Conservation (phyloP, 1,140 invertebrate species). For the Leguminivora glycinivorella region DNA sequence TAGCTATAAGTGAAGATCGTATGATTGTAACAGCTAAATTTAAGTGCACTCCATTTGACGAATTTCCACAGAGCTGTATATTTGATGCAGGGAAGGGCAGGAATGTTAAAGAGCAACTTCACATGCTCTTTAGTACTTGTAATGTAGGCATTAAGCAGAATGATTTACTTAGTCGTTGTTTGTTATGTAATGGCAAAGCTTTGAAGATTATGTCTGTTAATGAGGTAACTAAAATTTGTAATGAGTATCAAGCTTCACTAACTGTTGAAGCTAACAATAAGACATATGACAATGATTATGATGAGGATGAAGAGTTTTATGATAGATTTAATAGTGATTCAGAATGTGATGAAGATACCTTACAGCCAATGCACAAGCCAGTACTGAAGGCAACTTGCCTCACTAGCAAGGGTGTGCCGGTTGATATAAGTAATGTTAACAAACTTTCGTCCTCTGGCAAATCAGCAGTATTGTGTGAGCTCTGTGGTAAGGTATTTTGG, state of each 20-base stretch:
- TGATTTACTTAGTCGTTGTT: constrained; percentile 58
- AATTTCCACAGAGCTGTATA: constrained; percentile 63
- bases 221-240: constrained; percentile 54
- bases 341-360: constrained; percentile 59
- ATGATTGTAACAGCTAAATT: constrained; percentile 57
- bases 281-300: constrained; percentile 40
- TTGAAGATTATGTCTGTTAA: constrained; percentile 46
- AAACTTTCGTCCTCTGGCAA: constrained; percentile 48
- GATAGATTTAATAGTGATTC: constrained; percentile 71
- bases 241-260: constrained; percentile 38
- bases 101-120: constrained; percentile 54
- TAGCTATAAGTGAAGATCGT: constrained; percentile 61
- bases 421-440: constrained; percentile 53
- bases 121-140: constrained; percentile 55
- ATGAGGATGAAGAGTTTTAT: constrained; percentile 53
- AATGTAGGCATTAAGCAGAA: constrained; percentile 52
- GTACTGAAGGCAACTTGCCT: constrained; percentile 40
- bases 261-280: constrained; percentile 33
- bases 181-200: constrained; percentile 60
- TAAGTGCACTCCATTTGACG: constrained; percentile 53
- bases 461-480: constrained; percentile 58
- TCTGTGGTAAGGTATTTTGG: constrained; percentile 67
- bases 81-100: constrained; percentile 54
- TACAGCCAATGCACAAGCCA: constrained; percentile 31
- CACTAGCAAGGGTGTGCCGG: constrained; percentile 55